These are phyloP conservation scores for Nesidiocoris tenuis DNA, from an alignment of 2,888 invertebrate genomes.

Conservation along the genomic window DNA sequence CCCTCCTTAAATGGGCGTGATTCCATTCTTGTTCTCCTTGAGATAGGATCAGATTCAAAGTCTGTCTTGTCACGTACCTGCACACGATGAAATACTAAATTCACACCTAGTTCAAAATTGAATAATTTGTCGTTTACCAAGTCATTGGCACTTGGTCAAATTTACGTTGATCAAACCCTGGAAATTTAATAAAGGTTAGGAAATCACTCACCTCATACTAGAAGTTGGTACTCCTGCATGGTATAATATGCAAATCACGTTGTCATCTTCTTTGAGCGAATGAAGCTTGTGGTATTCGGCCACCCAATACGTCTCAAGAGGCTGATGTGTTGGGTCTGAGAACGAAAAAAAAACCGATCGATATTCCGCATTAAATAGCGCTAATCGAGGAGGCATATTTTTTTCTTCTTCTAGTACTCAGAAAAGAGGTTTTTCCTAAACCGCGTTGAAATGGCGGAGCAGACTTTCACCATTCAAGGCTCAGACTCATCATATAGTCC, in stretches of 20 bases:
- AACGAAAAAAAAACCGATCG: too few relatives aligned
- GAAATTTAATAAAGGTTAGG: background rate
- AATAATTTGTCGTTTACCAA: too few relatives aligned
- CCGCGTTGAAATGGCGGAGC: too few relatives aligned
- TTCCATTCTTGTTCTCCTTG: slow-evolving; percentile 21
- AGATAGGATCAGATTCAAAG: slow-evolving; percentile 18
- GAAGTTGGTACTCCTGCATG: slow-evolving; percentile 71
- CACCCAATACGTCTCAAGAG: slow-evolving; percentile 74
- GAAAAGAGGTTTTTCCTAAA: too few relatives aligned
- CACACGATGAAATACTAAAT: background rate
- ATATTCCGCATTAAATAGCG: too few relatives aligned
- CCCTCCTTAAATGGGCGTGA: background rate
- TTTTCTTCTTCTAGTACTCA: too few relatives aligned
- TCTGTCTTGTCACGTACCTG: slow-evolving; percentile 39
- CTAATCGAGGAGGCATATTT: too few relatives aligned
- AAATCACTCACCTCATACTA: slow-evolving; percentile 64
- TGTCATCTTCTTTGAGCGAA: slow-evolving; percentile 65
- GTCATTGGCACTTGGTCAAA: too few relatives aligned
- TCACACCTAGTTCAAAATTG: too few relatives aligned
- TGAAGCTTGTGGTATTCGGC: slow-evolving; percentile 86
- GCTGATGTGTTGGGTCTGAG: slow-evolving; percentile 51
- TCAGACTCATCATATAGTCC: too few relatives aligned
- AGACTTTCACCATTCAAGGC: too few relatives aligned
- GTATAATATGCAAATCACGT: slow-evolving; percentile 73
- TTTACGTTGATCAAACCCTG: background rate